Evolutionary conservation across 2,113 vertebrate genomes (phyloP).

Genomic region (Varanus komodoensis): DNA sequence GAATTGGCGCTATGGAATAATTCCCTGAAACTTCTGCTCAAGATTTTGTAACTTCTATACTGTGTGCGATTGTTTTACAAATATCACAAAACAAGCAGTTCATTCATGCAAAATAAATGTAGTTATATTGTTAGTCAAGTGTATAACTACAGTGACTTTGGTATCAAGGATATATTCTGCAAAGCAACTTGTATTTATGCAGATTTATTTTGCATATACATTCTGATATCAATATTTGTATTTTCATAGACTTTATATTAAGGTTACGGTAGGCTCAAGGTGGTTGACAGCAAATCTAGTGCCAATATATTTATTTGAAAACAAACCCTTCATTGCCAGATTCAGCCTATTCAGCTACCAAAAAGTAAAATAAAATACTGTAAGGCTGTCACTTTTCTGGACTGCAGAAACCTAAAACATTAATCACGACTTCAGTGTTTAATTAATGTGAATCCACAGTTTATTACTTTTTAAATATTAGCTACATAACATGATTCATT

Average conservation of each 20-base stretch:
- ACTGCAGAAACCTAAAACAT: conserved; percentile 58
- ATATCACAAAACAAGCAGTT: neutral
- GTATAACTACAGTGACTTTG: neutral
- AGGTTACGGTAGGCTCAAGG: neutral
- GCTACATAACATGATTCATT: conserved; percentile 74
- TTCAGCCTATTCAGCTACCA: conserved; percentile 34
- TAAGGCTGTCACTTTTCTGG: conserved; percentile 49
- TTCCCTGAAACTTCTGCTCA: neutral
- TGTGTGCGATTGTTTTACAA: too few species aligned
- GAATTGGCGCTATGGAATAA: neutral
- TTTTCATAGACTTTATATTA: neutral
- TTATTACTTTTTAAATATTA: conserved; percentile 79
- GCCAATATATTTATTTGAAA: neutral
- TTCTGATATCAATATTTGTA: neutral
- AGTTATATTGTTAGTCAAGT: neutral
- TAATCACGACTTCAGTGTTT: conserved; percentile 68
- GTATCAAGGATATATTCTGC: neutral
- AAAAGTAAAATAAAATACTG: conserved; percentile 39
- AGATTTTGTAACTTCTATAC: neutral
- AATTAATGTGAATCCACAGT: conserved; percentile 68
- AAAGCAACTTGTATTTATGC: neutral
- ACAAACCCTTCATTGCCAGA: neutral
- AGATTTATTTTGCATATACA: neutral
- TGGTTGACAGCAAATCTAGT: neutral
- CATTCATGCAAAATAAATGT: neutral